These are phyloP conservation scores for Ichneumoninae sp. DNA, from an alignment of 2,888 invertebrate genomes.

Conservation along the genomic window DNA sequence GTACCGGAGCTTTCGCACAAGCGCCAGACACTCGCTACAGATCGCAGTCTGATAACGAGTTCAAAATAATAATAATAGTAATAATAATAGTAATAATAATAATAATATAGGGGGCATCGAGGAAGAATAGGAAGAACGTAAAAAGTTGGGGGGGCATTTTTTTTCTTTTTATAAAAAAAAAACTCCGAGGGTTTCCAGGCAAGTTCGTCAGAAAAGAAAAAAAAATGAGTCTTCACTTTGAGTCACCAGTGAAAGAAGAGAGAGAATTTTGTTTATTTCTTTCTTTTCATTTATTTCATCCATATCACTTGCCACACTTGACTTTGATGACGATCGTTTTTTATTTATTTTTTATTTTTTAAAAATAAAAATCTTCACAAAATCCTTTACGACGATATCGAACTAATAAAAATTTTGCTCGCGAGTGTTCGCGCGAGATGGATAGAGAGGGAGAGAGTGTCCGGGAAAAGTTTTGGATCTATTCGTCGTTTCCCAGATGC, in stretches of 20 bases:
- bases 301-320: constrained; percentile 70
- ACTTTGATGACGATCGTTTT: constrained; percentile 68
- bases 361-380: not conserved
- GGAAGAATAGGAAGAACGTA: not conserved
- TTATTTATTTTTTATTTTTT: not conserved
- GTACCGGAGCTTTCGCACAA: constrained; percentile 1
- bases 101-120: not conserved
- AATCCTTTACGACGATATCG: not conserved
- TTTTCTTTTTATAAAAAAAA: not conserved
- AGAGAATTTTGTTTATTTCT: constrained; percentile 7
- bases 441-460: constrained; percentile 24
- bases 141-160: not conserved
- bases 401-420: constrained; percentile 17
- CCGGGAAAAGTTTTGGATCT: not conserved
- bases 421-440: not conserved
- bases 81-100: no score
- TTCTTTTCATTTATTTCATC: constrained; percentile 47
- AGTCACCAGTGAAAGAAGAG: constrained; percentile 40
- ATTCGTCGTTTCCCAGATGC: not conserved
- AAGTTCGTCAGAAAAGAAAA: not conserved
- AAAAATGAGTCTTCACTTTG: constrained; percentile 1
- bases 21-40: constrained; percentile 1
- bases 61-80: not conserved
- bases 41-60: not conserved
- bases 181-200: not conserved